Percentiles rank a stretch among this genome's conserved stretches.
phyloP scores from a whole-genome alignment of 2,797 vertebrate species.

The Sphenodon punctatus region DNA sequence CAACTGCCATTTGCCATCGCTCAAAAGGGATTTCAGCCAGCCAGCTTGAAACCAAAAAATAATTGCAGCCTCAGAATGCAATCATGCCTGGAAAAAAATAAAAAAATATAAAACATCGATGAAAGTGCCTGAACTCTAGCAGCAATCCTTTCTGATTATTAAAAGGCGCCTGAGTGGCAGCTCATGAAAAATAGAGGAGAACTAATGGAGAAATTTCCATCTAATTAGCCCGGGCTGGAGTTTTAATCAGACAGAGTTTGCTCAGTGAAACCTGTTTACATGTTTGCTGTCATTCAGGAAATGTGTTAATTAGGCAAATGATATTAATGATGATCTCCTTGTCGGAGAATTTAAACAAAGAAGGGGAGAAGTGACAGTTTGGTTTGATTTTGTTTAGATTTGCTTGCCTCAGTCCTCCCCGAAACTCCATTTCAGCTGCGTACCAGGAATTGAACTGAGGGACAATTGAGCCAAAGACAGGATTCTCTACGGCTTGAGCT shows the following conservation, averaged over 20 bases:
- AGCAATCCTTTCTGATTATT: background rate
- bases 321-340: conserved; percentile 49
- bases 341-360: conserved; percentile 10
- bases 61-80: background rate
- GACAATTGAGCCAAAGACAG: too few relatives aligned
- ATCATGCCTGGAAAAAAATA: background rate
- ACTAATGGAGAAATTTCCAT: conserved; percentile 59
- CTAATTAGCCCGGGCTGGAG: conserved; percentile 63
- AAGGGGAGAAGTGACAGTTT: background rate
- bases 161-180: background rate
- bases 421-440: background rate
- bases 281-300: conserved; percentile 61
- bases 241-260: conserved; percentile 63
- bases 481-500: too few relatives aligned
- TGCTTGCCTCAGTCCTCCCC: background rate
- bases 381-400: background rate
- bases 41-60: background rate
- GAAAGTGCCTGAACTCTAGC: background rate
- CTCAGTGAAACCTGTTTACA: conserved; percentile 62
- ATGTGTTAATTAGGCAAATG: conserved; percentile 60
- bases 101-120: too few relatives aligned
- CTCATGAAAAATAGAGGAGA: conserved; percentile 4
- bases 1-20: background rate
- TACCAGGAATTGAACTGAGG: background rate
- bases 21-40: background rate